Percentiles rank a stretch among this genome's conserved stretches.
These are phyloP conservation scores for Melanotaenia pygmaea DNA, from an alignment of 2,797 vertebrate genomes.

Conservation along the genomic window DNA sequence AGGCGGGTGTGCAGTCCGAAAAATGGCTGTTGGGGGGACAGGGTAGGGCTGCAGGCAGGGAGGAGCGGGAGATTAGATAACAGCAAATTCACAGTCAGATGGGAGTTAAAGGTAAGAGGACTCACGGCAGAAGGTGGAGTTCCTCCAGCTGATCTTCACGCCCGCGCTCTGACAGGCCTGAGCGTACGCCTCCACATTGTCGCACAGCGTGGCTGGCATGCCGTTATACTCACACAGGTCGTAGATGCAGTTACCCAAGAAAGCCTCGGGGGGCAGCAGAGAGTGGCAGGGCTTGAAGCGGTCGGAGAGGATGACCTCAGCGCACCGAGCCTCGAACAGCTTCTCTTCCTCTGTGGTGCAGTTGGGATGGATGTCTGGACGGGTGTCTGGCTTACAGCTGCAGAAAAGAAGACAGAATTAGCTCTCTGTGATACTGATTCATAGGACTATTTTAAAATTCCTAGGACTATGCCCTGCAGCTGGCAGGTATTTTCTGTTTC, in stretches of 20 bases:
- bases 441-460: no score
- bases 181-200: constrained; percentile 84
- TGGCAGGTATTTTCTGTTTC: no score
- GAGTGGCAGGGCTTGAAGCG: constrained; percentile 81
- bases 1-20: constrained; percentile 81
- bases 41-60: constrained; percentile 76
- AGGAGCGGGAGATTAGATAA: neutral
- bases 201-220: constrained; percentile 83
- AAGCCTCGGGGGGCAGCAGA: constrained; percentile 62
- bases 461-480: no score
- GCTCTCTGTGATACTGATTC: no score
- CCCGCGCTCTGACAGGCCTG: constrained; percentile 83
- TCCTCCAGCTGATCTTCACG: constrained; percentile 84
- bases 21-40: constrained; percentile 84
- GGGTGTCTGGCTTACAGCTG: constrained; percentile 76
- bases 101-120: neutral
- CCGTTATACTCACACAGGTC: constrained; percentile 87
- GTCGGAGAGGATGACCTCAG: constrained; percentile 64
- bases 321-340: constrained; percentile 66
- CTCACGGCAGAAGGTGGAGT: constrained; percentile 85
- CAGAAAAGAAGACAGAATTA: neutral
- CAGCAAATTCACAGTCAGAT: neutral
- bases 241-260: constrained; percentile 78
- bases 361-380: constrained; percentile 71
- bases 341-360: constrained; percentile 72